A percentile compares a stretch with the other conserved stretches of the same genome.
phyloP scores from a whole-genome alignment of 2,113 vertebrate species.

The Atractosteus spatula region DNA sequence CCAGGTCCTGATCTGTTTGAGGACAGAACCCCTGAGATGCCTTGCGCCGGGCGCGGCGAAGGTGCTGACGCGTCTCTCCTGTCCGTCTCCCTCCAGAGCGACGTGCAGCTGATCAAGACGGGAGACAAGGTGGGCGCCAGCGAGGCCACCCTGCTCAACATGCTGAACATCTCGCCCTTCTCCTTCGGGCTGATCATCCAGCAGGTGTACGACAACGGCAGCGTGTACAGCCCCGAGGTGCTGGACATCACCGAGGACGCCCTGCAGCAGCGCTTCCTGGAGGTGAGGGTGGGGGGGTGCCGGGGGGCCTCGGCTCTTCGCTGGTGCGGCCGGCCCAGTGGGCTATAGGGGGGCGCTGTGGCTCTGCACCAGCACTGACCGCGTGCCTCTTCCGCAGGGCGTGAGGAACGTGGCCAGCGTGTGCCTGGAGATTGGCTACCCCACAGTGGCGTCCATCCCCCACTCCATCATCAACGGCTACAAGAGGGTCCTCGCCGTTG shows the following conservation, averaged over 20 bases:
- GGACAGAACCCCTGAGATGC: too few relatives aligned
- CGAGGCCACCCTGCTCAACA: constrained; percentile 94
- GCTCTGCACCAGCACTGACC: not conserved
- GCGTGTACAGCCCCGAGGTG: constrained; percentile 95
- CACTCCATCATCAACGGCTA: constrained; percentile 93
- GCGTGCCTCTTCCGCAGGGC: constrained; percentile 61
- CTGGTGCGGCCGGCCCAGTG: too few relatives aligned
- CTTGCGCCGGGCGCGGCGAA: too few relatives aligned
- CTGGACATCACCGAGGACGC: constrained; percentile 95
- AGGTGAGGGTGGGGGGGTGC: constrained; percentile 60
- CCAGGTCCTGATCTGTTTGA: too few relatives aligned
- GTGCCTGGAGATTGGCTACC: constrained; percentile 95
- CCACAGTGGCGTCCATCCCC: constrained; percentile 89
- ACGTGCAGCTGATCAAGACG: constrained; percentile 87
- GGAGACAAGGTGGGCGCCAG: constrained; percentile 98
- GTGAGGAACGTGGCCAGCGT: constrained; percentile 95
- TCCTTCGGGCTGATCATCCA: constrained; percentile 92
- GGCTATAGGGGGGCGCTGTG: too few relatives aligned
- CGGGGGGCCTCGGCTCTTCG: too few relatives aligned
- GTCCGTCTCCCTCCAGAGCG: constrained; percentile 66
- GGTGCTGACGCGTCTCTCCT: not conserved
- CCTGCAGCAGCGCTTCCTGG: constrained; percentile 86
- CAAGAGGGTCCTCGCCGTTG: constrained; percentile 88
- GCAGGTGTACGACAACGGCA: constrained; percentile 97
- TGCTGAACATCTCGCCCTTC: constrained; percentile 98